A percentile compares a stretch with the other conserved stretches of the same genome.
These are phyloP conservation scores for Tympanuchus pallidicinctus DNA, from an alignment of 2,113 vertebrate genomes.

Conservation along the genomic window DNA sequence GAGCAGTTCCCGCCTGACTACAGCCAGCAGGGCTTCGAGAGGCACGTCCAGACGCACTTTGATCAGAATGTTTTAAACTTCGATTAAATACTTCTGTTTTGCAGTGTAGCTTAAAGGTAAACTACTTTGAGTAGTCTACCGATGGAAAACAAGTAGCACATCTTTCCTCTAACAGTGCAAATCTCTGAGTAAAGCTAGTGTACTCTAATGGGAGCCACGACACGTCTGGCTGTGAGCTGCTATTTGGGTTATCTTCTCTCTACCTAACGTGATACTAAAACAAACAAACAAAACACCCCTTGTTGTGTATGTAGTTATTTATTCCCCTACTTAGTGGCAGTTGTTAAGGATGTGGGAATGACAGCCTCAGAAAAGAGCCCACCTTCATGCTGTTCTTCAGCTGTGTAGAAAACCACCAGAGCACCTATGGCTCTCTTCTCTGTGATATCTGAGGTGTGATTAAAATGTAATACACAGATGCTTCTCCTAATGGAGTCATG, in stretches of 20 bases:
- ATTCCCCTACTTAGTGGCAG: constrained; percentile 60
- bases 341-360: constrained; percentile 34
- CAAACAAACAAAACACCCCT: background rate
- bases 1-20: constrained; percentile 97
- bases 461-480: constrained; percentile 46
- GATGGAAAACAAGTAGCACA: background rate
- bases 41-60: constrained; percentile 96
- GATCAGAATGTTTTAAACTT: constrained; percentile 90
- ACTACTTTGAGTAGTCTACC: constrained; percentile 1
- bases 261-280: constrained; percentile 48
- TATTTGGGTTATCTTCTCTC: constrained; percentile 49
- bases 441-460: constrained; percentile 35
- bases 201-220: constrained; percentile 39
- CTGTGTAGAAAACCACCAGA: background rate
- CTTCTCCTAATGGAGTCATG: constrained; percentile 35
- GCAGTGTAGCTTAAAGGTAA: constrained; percentile 34
- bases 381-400: background rate
- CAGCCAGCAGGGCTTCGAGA: constrained; percentile 94
- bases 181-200: constrained; percentile 40
- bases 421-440: background rate
- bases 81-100: constrained; percentile 76
- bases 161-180: background rate
- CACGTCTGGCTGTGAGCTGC: constrained; percentile 24
- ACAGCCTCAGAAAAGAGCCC: background rate
- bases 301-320: constrained; percentile 67